These are phyloP conservation scores for Struthidea cinerea DNA, from an alignment of 2,113 vertebrate species.

Conservation along the genomic window DNA sequence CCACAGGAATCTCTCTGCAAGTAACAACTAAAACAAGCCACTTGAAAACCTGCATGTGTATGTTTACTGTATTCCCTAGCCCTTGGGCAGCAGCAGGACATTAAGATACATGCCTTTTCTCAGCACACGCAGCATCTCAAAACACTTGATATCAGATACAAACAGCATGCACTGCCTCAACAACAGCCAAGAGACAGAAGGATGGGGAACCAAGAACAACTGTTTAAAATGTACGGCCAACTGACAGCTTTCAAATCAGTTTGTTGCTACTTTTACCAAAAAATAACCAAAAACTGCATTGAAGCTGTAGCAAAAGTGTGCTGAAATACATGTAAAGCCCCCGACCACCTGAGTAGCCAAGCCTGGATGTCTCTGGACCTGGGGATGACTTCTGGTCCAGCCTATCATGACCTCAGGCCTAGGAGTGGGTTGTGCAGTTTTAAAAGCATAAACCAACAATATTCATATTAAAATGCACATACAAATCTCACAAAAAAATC, in stretches of 20 bases:
- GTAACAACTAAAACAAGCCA: background rate
- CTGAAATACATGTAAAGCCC: background rate
- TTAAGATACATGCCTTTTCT: background rate
- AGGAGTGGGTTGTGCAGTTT: background rate
- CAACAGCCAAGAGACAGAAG: background rate
- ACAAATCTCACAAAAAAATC: background rate
- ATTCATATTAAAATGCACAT: background rate
- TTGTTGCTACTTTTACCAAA: background rate
- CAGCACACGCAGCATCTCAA: background rate
- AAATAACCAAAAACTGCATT: background rate
- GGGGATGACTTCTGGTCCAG: background rate
- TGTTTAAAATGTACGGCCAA: background rate
- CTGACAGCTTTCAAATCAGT: background rate
- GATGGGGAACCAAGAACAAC: background rate
- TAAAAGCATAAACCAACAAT: background rate
- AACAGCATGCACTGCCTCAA: background rate
- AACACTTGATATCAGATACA: background rate
- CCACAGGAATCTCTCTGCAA: background rate
- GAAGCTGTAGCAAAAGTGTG: background rate
- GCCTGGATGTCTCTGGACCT: background rate
- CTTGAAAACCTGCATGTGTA: background rate
- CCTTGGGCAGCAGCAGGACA: background rate
- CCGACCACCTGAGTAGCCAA: rapidly evolving
- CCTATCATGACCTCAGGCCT: background rate
- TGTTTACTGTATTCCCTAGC: background rate